Evolutionary conservation across 2,797 vertebrate species (phyloP).

Genomic region (Odontamblyopus rebecca): DNA sequence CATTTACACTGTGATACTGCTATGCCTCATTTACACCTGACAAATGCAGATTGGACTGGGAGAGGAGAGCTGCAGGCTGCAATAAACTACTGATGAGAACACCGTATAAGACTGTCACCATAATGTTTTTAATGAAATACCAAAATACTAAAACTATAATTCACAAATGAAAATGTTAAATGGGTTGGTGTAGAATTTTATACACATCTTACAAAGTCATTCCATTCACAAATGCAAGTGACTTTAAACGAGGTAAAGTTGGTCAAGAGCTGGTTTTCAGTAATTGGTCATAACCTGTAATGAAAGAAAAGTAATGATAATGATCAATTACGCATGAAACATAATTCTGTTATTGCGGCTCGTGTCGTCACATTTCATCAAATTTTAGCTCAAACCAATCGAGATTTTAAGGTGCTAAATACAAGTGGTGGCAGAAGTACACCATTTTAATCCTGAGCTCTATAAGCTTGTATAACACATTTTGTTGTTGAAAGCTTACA

Average conservation of each 20-base stretch:
- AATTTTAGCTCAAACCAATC: no score
- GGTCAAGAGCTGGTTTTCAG: slow-evolving; percentile 35
- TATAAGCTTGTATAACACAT: slow-evolving; percentile 5
- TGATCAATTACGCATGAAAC: no score
- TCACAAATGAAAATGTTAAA: neutral
- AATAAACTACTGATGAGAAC: neutral
- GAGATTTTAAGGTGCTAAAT: no score
- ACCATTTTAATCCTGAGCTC: no score
- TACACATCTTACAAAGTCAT: neutral
- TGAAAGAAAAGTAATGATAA: slow-evolving; percentile 8
- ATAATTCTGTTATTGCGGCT: no score
- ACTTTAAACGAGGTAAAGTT: slow-evolving; percentile 7
- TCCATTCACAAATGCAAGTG: slow-evolving; percentile 1
- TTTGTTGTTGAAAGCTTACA: neutral
- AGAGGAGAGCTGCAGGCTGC: neutral
- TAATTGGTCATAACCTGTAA: slow-evolving; percentile 62
- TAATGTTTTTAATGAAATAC: neutral
- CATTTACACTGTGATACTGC: slow-evolving; percentile 28
- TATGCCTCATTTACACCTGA: slow-evolving; percentile 7
- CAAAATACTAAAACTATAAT: neutral
- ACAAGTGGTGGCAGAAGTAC: no score
- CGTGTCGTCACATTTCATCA: no score
- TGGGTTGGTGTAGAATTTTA: neutral
- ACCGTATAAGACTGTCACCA: neutral
- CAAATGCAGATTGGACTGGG: slow-evolving; percentile 5